Percentiles rank a stretch among this genome's conserved stretches.
These are phyloP conservation scores for Scolopax mira DNA, from an alignment of 2,113 vertebrate genomes.

Conservation along the genomic window DNA sequence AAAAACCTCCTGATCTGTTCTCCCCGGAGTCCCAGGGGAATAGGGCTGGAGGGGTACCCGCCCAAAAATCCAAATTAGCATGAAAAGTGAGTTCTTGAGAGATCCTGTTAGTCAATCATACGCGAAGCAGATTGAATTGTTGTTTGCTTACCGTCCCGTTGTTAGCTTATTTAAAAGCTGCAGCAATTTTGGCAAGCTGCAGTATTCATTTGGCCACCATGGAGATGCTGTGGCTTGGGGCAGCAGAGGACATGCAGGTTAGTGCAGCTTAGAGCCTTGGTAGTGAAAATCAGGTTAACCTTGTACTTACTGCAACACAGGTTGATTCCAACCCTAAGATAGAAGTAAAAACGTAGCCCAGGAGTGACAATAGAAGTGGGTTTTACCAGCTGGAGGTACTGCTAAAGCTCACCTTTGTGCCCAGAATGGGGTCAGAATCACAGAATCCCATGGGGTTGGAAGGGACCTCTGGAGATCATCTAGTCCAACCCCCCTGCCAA, in stretches of 20 bases:
- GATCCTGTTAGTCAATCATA: accelerated
- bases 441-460: no score
- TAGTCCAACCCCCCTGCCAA: no score
- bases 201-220: background rate
- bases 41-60: no score
- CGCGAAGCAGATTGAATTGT: background rate
- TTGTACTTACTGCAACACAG: background rate
- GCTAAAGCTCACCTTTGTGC: background rate
- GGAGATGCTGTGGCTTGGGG: background rate
- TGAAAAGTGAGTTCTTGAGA: background rate
- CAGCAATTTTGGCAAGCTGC: background rate
- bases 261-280: background rate
- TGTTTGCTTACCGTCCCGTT: background rate
- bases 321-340: background rate
- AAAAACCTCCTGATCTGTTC: background rate
- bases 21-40: background rate
- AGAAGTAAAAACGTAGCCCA: accelerated
- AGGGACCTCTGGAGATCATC: no score
- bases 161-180: background rate
- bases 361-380: background rate
- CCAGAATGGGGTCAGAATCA: background rate
- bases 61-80: background rate
- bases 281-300: background rate
- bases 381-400: background rate
- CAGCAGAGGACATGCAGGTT: background rate